phyloP scores from a whole-genome alignment of 2,888 invertebrate genomes.

The Chrysodeixis includens region DNA sequence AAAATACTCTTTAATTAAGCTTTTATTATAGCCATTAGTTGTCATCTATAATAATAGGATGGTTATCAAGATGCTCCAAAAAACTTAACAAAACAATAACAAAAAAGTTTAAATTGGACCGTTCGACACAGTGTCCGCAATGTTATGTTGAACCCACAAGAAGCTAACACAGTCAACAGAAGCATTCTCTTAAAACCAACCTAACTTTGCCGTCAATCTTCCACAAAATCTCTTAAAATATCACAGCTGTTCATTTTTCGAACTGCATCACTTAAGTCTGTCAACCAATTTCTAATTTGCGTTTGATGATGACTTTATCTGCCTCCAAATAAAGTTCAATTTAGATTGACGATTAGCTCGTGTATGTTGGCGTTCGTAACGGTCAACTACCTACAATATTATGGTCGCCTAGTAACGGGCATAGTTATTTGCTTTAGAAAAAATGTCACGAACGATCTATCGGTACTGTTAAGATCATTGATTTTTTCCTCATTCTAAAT shows the following conservation, averaged over 20 bases:
- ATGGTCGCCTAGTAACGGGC: constrained; percentile 77
- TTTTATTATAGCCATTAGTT: too few species aligned
- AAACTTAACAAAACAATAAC: constrained; percentile 18
- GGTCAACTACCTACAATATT: constrained; percentile 78
- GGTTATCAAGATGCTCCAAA: neutral
- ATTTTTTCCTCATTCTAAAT: constrained; percentile 46
- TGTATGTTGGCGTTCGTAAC: constrained; percentile 58
- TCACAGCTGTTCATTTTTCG: constrained; percentile 13
- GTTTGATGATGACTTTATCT: constrained; percentile 21
- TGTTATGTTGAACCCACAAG: constrained; percentile 40
- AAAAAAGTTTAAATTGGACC: constrained; percentile 26
- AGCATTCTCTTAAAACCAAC: constrained; percentile 48
- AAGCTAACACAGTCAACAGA: constrained; percentile 42
- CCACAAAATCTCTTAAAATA: neutral
- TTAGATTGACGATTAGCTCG: constrained; percentile 17
- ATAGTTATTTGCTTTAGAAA: constrained; percentile 69
- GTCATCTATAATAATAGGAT: neutral
- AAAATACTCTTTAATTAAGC: too few species aligned
- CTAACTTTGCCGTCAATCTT: constrained; percentile 30
- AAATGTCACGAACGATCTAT: constrained; percentile 51
- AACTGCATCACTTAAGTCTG: constrained; percentile 36
- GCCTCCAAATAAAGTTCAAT: constrained; percentile 15
- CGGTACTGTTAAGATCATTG: constrained; percentile 57
- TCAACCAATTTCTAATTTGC: constrained; percentile 21
- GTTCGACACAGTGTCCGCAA: constrained; percentile 30